Evolutionary conservation across 30 jellyfish, hydroid and myxozoan species (phyloP).

Genomic region (Aurelia coerulea): DNA sequence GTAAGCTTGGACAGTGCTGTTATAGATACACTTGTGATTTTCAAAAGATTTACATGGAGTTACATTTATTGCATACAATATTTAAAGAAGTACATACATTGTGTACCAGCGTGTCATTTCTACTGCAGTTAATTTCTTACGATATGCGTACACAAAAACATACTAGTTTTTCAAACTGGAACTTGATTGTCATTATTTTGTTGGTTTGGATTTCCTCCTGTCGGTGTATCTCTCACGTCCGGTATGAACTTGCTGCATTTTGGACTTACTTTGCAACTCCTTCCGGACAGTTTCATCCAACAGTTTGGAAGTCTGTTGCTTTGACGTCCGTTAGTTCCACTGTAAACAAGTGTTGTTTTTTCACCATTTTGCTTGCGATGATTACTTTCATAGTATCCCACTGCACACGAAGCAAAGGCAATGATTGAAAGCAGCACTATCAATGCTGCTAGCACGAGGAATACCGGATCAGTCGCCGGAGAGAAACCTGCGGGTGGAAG

Average conservation of each 20-base stretch:
- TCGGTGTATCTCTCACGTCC: background rate
- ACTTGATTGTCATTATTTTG: background rate
- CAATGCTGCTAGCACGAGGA: background rate
- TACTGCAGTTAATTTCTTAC: too few relatives aligned
- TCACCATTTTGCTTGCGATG: background rate
- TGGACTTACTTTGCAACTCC: slow-evolving; percentile 48
- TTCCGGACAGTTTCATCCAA: slow-evolving; percentile 23
- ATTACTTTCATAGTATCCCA: background rate
- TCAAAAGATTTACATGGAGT: too few relatives aligned
- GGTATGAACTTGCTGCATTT: slow-evolving; percentile 3
- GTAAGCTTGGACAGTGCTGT: too few relatives aligned
- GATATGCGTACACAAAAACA: background rate
- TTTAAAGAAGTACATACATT: too few relatives aligned
- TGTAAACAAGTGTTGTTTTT: background rate
- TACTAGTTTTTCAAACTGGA: background rate
- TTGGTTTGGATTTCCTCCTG: background rate
- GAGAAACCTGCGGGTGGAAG: slow-evolving; percentile 6
- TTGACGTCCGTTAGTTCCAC: background rate
- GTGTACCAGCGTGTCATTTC: too few relatives aligned
- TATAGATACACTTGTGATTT: too few relatives aligned
- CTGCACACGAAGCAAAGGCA: background rate
- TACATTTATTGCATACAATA: too few relatives aligned
- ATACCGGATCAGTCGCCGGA: slow-evolving; percentile 18
- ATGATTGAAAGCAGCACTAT: background rate
- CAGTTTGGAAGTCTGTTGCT: background rate